These are phyloP conservation scores for Drosophila sucinea DNA, from an alignment of 1,140 invertebrate genomes.

Conservation along the genomic window DNA sequence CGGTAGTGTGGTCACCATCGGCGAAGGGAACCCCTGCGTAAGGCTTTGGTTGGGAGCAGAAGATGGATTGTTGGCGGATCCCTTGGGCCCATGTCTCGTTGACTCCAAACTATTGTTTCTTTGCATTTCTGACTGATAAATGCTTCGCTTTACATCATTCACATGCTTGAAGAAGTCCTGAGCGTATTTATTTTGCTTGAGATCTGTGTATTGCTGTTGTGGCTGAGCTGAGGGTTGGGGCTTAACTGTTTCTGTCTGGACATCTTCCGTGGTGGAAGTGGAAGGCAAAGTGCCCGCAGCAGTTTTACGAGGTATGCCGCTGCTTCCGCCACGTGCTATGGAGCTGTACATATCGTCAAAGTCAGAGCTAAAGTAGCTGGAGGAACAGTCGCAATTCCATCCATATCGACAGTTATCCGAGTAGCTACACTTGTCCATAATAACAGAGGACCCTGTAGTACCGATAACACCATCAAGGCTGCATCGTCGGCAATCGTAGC, in stretches of 20 bases:
- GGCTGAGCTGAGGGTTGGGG: constrained; percentile 13
- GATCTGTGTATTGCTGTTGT: constrained; percentile 46
- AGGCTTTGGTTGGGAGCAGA: constrained; percentile 46
- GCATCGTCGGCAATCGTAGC: constrained; percentile 77
- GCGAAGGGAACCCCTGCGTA: constrained; percentile 22
- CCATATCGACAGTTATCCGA: constrained; percentile 81
- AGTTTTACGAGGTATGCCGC: constrained; percentile 75
- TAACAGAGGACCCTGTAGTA: background rate
- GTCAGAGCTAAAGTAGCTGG: constrained; percentile 82
- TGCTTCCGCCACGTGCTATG: constrained; percentile 66
- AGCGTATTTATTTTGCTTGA: constrained; percentile 81
- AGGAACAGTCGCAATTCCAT: constrained; percentile 82
- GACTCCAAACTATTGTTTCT: constrained; percentile 70
- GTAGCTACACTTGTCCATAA: constrained; percentile 73
- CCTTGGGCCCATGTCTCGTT: constrained; percentile 27
- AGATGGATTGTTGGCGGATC: background rate
- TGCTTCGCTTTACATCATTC: constrained; percentile 81
- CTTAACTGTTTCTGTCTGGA: constrained; percentile 11
- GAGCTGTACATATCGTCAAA: constrained; percentile 79
- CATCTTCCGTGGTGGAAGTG: constrained; percentile 23
- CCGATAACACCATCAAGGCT: constrained; percentile 71
- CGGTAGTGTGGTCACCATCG: constrained; percentile 65
- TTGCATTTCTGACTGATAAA: constrained; percentile 81
- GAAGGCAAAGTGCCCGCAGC: constrained; percentile 73
- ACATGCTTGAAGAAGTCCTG: constrained; percentile 83